Base-by-base conservation (phyloP, 1,140 invertebrate genomes). In the Hestina assimilis region DNA sequence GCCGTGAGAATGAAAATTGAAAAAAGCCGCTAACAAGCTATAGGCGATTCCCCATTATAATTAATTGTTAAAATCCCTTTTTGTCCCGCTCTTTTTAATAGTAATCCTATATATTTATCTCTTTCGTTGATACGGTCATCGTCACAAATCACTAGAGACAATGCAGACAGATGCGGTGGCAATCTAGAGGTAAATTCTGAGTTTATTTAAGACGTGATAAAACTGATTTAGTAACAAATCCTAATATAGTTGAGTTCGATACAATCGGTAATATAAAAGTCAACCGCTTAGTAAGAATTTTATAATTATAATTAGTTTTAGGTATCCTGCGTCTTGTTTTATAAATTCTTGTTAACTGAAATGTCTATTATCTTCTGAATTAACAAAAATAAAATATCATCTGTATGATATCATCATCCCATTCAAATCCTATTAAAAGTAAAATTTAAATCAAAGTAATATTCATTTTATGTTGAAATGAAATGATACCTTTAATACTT, bases 61-160 rank as follows among this genome's bases (percentile, higher is more conserved):
- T 85, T 85, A 81, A 83, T 72, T 72, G 68, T 67, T 59, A 45
- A 56, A n/a, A 45, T 38, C 21, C 15, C 60, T 5, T 29, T 67
- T 43, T 54, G 14, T 75, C 79, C 41, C 54, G 40, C 35, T 80
- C 67, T 59, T 14, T 15, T 51, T 3, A 23, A 31, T 26, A 9
- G 11, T n/a, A 24, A 43, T 40, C 12, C 5, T 57, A 23, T 72
- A 67, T 72, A 12, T 65, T 38, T 43, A 41, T 78, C 66, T 60
- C 70, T 19, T 42, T 75, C 62, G 40, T 60, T 57, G 55, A 60
- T 46, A 28, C 48, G 41, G 21, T 46, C 50, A 62, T 69, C 58
- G 59, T 66, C 72, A 78, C 81, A 84, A 84, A 84, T 84, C 79
- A 84, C 72, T 51, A 43, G 57, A 75, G 72, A 84, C 81, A 82